Evolutionary conservation across 2,888 invertebrate genomes (phyloP).

Genomic region (Hirtodrosophila duncani): DNA sequence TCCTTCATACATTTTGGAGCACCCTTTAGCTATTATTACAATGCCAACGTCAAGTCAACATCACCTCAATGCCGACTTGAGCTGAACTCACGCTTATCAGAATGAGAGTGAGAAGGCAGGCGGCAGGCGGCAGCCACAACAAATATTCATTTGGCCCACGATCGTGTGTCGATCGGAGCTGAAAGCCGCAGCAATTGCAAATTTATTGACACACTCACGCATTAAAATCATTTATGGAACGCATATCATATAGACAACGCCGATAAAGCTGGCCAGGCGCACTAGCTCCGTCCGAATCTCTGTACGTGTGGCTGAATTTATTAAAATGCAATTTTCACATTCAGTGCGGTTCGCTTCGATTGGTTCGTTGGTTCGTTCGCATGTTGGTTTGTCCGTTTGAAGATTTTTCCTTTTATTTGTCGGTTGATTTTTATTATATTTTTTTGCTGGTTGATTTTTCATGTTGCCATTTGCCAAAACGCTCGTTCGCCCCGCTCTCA

Average conservation of each 20-base stretch:
- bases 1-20: too few relatives aligned
- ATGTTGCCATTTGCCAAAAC: constrained; percentile 60
- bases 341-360: constrained; percentile 24
- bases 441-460: constrained; percentile 36
- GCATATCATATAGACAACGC: constrained; percentile 43
- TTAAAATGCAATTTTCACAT: constrained; percentile 71
- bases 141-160: constrained; percentile 23
- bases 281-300: too few relatives aligned
- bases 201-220: constrained; percentile 67
- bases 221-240: constrained; percentile 66
- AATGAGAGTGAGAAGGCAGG: too few relatives aligned
- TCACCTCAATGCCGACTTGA: constrained; percentile 7
- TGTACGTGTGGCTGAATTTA: too few relatives aligned
- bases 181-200: constrained; percentile 38
- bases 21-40: not conserved
- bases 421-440: constrained; percentile 6
- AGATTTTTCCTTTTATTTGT: constrained; percentile 11
- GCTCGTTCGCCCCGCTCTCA: constrained; percentile 47
- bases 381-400: constrained; percentile 38
- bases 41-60: not conserved
- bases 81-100: constrained; percentile 28
- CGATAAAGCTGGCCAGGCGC: constrained; percentile 56
- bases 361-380: constrained; percentile 32
- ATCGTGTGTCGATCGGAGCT: constrained; percentile 10
- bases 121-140: constrained; percentile 12